Base-by-base conservation (phyloP, 2,797 vertebrate genomes). In the Lacerta agilis region DNA sequence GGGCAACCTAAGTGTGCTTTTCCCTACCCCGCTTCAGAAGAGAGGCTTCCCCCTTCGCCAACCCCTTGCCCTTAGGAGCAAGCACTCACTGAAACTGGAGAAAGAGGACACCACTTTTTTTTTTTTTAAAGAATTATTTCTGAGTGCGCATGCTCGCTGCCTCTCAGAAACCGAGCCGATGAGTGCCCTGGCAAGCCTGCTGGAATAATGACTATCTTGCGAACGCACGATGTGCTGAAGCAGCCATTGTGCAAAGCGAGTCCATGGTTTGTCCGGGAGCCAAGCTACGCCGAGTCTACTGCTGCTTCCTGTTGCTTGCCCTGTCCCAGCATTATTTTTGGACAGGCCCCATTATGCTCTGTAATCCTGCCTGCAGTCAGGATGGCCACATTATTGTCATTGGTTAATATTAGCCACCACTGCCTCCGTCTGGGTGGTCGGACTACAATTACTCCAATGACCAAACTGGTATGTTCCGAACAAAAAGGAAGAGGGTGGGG, bases 351-450 rank as follows among this genome's bases (percentile, higher is more conserved):
- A 98, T 99, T 99, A 98, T 99, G 97, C 97, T 97, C 97, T 88
- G 94, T 99, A 99, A 99, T 99, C 98, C 99, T 98, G 97, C 92
- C 96, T 98, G 98, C 97, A 98, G 98, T 98, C 97, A 97, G 96
- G 94, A 97, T 95, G 97, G 97, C 97, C 97, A 96, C 89, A 3
- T 98, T 93, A 98, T 99, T 99, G 98, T 99, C 97, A 97, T 95
- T 83, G 95, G 96, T 97, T 97, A 97, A 98, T 97, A 97, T 97
- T 97, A 97, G 91, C 96, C 97, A 96, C 96, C 97, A 94, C 96
- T 95, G 96, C 95, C 92, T 93, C 96, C 88, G 95, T 97, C 97
- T 97, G 97, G 97, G 97, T 97, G 97, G 98, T 97, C 95, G 87
- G 95, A 93, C 95, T 95, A 95, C 93, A 96, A 94, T 94, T 94